These are phyloP conservation scores for Hyaena hyaena DNA, from an alignment of 2,113 vertebrate genomes.

Conservation along the genomic window DNA sequence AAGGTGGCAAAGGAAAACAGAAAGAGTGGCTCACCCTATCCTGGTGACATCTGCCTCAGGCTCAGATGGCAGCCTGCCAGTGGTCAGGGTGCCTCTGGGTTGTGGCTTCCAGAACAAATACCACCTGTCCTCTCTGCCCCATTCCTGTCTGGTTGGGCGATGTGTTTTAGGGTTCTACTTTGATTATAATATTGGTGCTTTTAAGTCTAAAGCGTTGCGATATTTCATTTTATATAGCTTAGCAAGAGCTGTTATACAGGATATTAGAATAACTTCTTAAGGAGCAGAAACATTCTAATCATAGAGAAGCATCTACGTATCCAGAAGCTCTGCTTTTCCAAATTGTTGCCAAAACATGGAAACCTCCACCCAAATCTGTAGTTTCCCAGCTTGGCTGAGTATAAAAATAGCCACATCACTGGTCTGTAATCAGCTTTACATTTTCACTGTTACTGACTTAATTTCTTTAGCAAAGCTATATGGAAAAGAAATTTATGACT, in stretches of 20 bases:
- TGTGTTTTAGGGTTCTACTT: not conserved
- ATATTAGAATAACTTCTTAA: not conserved
- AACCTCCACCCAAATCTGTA: not conserved
- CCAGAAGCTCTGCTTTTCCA: not conserved
- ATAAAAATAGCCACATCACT: not conserved
- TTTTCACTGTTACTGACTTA: slow-evolving; percentile 29
- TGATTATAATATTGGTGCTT: not conserved
- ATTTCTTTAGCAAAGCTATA: not conserved
- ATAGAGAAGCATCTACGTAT: not conserved
- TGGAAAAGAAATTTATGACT: not conserved
- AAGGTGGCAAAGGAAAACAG: slow-evolving; percentile 27
- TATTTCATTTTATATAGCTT: not conserved
- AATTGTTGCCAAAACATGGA: not conserved
- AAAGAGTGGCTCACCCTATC: not conserved
- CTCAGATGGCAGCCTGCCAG: not conserved
- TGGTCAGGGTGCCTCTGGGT: not conserved
- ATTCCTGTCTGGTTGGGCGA: not conserved
- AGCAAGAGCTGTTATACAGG: not conserved
- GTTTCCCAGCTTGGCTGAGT: not conserved
- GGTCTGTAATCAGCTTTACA: not conserved
- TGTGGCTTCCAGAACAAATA: not conserved
- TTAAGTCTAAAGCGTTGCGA: not conserved
- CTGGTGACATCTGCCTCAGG: not conserved
- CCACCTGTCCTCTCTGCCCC: not conserved
- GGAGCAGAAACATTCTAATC: not conserved